Conservation (phyloP, 2,113 vertebrate genomes). For the cattle (Bos taurus) region DNA sequence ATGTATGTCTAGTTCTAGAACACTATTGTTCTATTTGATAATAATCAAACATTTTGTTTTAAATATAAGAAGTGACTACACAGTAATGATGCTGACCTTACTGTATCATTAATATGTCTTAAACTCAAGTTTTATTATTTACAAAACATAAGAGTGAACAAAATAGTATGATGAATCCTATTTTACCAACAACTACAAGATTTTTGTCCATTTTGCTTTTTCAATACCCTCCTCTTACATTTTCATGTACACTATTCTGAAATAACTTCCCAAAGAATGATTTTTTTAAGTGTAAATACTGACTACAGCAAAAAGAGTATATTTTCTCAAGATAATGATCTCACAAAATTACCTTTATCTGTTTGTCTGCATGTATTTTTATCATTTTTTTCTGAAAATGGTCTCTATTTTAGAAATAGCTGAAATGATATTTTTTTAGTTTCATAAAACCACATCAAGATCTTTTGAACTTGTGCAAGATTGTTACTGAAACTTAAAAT, state of each 20-base stretch:
- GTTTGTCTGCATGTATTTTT: background rate
- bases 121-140: background rate
- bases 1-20: background rate
- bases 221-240: background rate
- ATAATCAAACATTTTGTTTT: background rate
- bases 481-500: constrained; percentile 5
- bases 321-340: background rate
- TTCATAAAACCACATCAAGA: background rate
- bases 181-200: background rate
- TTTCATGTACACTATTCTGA: background rate
- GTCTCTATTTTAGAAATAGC: background rate
- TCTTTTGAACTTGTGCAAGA: background rate
- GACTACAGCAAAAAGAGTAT: background rate
- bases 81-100: background rate
- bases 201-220: background rate
- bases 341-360: background rate
- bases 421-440: background rate
- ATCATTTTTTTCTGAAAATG: background rate
- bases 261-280: background rate
- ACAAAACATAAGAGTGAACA: background rate
- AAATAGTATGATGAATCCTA: background rate
- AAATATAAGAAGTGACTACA: constrained; percentile 1
- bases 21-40: background rate
- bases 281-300: background rate
- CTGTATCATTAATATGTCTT: background rate